Evolutionary conservation across 2,888 invertebrate genomes (phyloP), one percentile per base, ranked within the genome.

Genomic region (Acanthacorydalis orientalis): DNA sequence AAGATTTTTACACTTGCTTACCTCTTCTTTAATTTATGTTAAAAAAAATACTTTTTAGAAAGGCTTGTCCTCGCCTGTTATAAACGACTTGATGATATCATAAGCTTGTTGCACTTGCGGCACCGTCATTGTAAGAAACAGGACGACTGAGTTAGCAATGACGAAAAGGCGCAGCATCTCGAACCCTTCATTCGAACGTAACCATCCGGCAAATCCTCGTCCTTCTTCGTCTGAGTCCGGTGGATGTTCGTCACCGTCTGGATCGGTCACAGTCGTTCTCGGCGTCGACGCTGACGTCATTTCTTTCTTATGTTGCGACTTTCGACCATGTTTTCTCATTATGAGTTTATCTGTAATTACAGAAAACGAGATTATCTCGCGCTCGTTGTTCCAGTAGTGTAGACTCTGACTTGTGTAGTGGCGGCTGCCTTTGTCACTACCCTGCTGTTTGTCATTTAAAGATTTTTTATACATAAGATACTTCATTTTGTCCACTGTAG

Each of bases 111-210:
- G 75, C 53, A 86, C 65, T 53, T 80, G 78, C 1, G 87, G 85
- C 74, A 81, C 83, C 11, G 77, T 77, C 65, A 85, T 69, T 1
- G 83, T 79, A 11, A 82, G 65, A 51, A 86, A 75, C 53, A 85
- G 68, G 51, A 83, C 72, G 41, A 86, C 60, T 31, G 82, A 78
- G 64, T 87, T 87, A 39, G 81, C 78, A 49, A 87, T 68, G 16
- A 87, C 83, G 61, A 87, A 87, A n/a, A 86, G 65, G 64, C 80
- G 80, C 78, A 87, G 78, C 64, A 80, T 83, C 58, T 83, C 83
- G 53, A 80, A 62, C 41, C 81, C 81, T 52, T 78, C 75, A 52
- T 75, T 69, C 55, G 77, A 73, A 52, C 64, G 58, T 23, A 72
- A 51, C 67, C 65, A 67, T 23, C 60, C 58, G 7, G 61, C 57